Evolutionary conservation across 2,113 vertebrate genomes (phyloP).

Genomic region (Cervus canadensis): DNA sequence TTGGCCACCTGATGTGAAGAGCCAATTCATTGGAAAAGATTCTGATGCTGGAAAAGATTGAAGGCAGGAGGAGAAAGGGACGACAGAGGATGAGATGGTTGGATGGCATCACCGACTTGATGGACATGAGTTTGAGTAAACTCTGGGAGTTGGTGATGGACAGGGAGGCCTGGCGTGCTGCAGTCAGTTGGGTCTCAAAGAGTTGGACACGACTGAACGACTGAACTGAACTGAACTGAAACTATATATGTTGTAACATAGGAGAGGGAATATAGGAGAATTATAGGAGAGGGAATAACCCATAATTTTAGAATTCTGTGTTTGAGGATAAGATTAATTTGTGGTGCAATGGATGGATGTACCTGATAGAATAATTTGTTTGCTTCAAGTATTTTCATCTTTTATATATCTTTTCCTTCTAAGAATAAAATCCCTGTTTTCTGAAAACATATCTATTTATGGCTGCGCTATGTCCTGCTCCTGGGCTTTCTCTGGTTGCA

Average conservation of each 20-base stretch:
- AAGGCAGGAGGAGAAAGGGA: neutral
- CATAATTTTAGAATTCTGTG: neutral
- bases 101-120: neutral
- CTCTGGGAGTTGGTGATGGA: neutral
- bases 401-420: neutral
- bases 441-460: neutral
- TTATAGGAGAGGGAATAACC: neutral
- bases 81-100: rapidly evolving
- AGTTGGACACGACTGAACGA: rapidly evolving
- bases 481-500: neutral
- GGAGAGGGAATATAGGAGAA: neutral
- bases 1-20: neutral
- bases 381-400: neutral
- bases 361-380: neutral
- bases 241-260: neutral
- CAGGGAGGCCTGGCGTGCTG: neutral
- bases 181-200: neutral
- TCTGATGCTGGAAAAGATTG: neutral
- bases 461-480: neutral
- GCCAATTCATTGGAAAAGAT: neutral
- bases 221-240: neutral
- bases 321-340: neutral
- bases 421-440: neutral
- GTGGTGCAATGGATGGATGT: neutral
- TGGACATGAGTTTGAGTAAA: neutral